Conservation (phyloP, 2,797 vertebrate genomes). For the Adelosebastes latens region DNA sequence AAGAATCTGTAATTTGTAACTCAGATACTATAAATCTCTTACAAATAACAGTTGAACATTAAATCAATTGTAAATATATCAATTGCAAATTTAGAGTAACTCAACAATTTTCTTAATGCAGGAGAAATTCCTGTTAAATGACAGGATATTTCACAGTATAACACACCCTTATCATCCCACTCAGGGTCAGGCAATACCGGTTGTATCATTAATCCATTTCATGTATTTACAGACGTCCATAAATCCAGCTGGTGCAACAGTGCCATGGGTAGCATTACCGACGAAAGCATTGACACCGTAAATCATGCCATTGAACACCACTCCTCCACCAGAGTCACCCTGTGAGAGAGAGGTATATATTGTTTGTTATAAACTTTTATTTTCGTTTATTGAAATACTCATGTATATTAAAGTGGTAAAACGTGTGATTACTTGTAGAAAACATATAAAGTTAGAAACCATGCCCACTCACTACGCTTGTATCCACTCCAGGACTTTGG, state of each 20-base stretch:
- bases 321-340: conserved; percentile 12
- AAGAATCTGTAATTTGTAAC: not conserved
- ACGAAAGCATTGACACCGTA: not conserved
- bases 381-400: not conserved
- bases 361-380: not conserved
- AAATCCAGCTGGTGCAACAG: too few relatives aligned
- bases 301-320: rapidly evolving
- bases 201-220: too few relatives aligned
- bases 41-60: not conserved
- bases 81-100: not conserved
- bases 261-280: too few relatives aligned
- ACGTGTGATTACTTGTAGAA: not conserved
- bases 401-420: not conserved
- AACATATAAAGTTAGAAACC: not conserved
- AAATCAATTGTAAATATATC: not conserved
- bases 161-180: too few relatives aligned
- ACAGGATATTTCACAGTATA: not conserved
- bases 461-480: rapidly evolving
- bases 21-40: not conserved
- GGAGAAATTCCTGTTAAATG: not conserved
- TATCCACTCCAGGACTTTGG: not conserved
- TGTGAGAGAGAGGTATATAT: not conserved
- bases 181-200: too few relatives aligned
- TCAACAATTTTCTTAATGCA: not conserved
- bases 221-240: too few relatives aligned